Evolutionary conservation across 2,113 vertebrate genomes (phyloP), one percentile per base, ranked within the genome.

Genomic region (Seriola quinqueradiata): DNA sequence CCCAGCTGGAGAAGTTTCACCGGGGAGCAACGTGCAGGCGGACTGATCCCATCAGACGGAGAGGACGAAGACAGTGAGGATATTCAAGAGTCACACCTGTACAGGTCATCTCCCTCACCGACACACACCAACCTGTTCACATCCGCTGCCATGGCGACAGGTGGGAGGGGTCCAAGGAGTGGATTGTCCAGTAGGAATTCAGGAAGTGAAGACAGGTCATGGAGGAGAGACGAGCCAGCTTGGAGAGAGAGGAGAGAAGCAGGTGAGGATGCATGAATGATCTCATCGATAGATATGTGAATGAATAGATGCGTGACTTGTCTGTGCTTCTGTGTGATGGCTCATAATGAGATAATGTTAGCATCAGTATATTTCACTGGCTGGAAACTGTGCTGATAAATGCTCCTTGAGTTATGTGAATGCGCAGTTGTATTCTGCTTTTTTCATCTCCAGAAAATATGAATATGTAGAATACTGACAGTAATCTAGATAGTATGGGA

Each of bases 91-190:
- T 65, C 90, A 5, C 80, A 80, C 23, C 76, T 70, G 44, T 87
- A 88, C 66, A 70, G 89, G 74, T 81, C 75, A 12, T 76, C 90
- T 1, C 73, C 90, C 0, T 88, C 92, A 19, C 84, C 87, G 3
- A 95, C 96, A 46, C 97, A 98, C 90, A 97, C 96, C n/a, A 99
- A 97, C 84, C 95, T 99, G 84, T 97, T 98, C 91, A 97, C 97
- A 82, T 97, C 96, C 87, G 96, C 97, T 93, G 96, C 96, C 92
- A 87, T 85, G 77, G 70, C 88, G 86, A 58, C 95, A 92, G 86
- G 95, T 93, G 64, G 87, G 46, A 85, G 86, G 79, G 85, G 82
- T 23, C 63, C 87, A 59, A 89, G 84, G 68, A 88, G 76, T 10
- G 86, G 80, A 60, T 44, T 73, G 77, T 59, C 64, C 58, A 48